A percentile compares a stretch with the other conserved stretches of the same genome.
These are phyloP conservation scores for Spinibarbus caldwelli DNA, from an alignment of 2,797 vertebrate species.

Conservation along the genomic window DNA sequence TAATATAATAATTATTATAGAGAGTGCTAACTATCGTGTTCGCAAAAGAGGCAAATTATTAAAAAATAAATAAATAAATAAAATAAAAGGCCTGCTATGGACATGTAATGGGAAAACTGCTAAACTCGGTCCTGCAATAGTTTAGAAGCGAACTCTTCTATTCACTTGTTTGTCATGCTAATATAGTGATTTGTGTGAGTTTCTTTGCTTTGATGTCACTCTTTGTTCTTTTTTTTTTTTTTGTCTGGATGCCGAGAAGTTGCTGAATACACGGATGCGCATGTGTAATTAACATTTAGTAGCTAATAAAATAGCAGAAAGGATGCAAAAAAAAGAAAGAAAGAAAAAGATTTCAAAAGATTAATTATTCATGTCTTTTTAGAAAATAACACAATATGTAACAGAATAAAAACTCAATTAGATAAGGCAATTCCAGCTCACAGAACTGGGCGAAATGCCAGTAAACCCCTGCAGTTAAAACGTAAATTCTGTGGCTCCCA, in stretches of 20 bases:
- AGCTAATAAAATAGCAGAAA: background rate
- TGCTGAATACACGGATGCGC: background rate
- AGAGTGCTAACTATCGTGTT: background rate
- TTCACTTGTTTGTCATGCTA: constrained; percentile 23
- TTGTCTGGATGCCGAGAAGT: constrained; percentile 20
- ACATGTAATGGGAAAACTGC: too few relatives aligned
- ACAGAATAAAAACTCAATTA: background rate
- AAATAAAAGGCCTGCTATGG: too few relatives aligned
- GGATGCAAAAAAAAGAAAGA: background rate
- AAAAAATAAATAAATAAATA: background rate
- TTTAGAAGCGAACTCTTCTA: background rate
- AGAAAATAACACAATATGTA: background rate
- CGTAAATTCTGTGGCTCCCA: too few relatives aligned
- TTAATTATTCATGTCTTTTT: background rate
- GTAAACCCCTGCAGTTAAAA: background rate
- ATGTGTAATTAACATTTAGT: background rate
- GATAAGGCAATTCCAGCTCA: too few relatives aligned
- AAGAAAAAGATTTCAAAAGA: too few relatives aligned
- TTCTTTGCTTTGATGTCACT: background rate
- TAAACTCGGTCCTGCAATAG: background rate
- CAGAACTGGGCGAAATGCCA: background rate
- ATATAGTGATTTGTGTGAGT: background rate
- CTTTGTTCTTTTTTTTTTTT: constrained; percentile 35
- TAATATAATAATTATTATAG: too few relatives aligned
- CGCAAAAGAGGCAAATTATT: background rate